Evolutionary conservation across 2,113 vertebrate genomes (phyloP), one percentile per base, ranked within the genome.

Genomic region (Sebastes fasciatus): DNA sequence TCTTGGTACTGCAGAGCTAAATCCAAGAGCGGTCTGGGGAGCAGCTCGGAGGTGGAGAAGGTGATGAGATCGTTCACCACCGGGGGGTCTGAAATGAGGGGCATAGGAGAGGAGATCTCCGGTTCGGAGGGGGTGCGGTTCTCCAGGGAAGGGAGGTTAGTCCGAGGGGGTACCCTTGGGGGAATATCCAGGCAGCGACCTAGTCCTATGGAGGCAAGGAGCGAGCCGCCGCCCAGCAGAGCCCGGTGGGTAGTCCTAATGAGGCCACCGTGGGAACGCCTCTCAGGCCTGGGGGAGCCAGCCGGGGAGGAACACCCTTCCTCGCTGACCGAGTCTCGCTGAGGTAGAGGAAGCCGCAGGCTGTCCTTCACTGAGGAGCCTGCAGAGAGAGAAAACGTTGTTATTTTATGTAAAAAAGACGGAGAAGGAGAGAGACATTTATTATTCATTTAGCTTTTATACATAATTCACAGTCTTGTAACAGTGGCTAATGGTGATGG

Each of bases 161-260:
- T 94, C 70, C 94, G 89, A 16, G 93, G 88, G 21, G 87, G 94
- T 14, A 92, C 91, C 63, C 89, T 85, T 0, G 95, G 89, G 7
- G 89, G 66, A 19, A 93, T 57, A 63, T 95, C 93, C 62, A 96
- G 84, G 83, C 86, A 40, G 83, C 95, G 95, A 8, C 97, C 97
- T 0, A 97, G 92, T 70, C 95, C 96, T 6, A 97, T 78, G 0
- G 96, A 96, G 5, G 96, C 96, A 1, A 98, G 91, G 80, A 98
- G 87, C 62, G 95, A 94, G 1, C 95, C 96, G 5, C 94, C 88
- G 0, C 91, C 92, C 6, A 98, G 91, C 71, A 98, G 80, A 0
- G 95, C 96, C 0, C 91, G 93, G 74, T 96, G 96, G 81, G 96
- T 96, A 92, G 89, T 90, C 78, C 95, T 96, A 49, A 94, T 48